A percentile compares a stretch with the other conserved stretches of the same genome.
phyloP scores from a whole-genome alignment of 2,113 vertebrate species.

The Ardeotis arabs region DNA sequence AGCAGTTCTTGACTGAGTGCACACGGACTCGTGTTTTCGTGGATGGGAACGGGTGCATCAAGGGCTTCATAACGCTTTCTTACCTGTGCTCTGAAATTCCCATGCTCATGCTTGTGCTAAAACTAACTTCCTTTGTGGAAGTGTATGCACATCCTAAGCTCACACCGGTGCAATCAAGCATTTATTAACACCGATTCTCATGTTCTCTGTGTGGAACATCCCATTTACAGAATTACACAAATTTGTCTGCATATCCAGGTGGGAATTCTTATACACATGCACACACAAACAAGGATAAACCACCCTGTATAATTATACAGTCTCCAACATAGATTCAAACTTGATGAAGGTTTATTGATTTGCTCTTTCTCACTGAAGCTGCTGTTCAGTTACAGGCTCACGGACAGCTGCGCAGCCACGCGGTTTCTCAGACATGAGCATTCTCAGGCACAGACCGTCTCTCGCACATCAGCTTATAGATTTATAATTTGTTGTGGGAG shows the following conservation, averaged over 20 bases:
- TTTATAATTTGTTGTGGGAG: conserved; percentile 63
- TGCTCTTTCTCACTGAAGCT: neutral
- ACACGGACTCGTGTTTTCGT: neutral
- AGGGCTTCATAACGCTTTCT: accelerated
- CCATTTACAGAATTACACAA: neutral
- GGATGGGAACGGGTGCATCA: neutral
- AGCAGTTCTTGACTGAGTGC: neutral
- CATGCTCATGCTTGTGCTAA: neutral
- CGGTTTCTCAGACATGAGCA: neutral
- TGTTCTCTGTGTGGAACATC: accelerated
- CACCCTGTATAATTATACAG: accelerated
- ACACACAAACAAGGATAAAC: accelerated
- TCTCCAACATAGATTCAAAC: accelerated
- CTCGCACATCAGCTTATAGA: conserved; percentile 40
- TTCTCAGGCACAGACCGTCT: conserved; percentile 18
- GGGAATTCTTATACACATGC: neutral
- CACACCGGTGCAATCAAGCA: accelerated
- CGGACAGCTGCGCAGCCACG: neutral
- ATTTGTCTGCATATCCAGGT: accelerated
- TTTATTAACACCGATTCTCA: neutral
- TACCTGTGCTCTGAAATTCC: neutral
- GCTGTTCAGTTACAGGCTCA: neutral
- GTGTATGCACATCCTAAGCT: accelerated
- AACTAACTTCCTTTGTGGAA: neutral
- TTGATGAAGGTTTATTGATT: neutral